phyloP scores from a whole-genome alignment of 1,140 invertebrate genomes.

The Drosophila baimaii region DNA sequence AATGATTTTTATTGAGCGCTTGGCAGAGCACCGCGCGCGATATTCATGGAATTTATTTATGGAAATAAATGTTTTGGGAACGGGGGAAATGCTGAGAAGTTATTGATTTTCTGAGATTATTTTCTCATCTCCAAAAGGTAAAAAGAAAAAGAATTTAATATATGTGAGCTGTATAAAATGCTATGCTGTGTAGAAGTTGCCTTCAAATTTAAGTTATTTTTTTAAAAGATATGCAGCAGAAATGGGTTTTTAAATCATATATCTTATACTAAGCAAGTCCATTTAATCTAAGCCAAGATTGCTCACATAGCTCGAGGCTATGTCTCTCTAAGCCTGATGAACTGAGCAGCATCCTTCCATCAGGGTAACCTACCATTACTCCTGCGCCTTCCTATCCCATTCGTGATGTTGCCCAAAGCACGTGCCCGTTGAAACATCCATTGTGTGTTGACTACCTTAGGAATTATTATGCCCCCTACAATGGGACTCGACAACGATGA shows the following conservation, averaged over 20 bases:
- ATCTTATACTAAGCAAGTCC: neutral
- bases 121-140: neutral
- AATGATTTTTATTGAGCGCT: conserved; percentile 56
- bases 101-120: conserved; percentile 5
- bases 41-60: conserved; percentile 14
- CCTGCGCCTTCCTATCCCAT: conserved; percentile 8
- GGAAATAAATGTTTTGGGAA: conserved; percentile 2
- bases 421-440: conserved; percentile 46
- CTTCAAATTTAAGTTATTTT: neutral
- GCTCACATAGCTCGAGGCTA: neutral
- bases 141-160: too few species aligned
- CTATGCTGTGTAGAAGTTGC: neutral
- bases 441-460: conserved; percentile 31
- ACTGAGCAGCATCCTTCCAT: conserved; percentile 20
- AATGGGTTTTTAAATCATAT: neutral
- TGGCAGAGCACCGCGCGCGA: neutral
- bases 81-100: neutral
- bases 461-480: conserved; percentile 30
- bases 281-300: conserved; percentile 6
- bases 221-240: neutral
- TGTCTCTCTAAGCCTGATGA: conserved; percentile 3
- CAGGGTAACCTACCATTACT: conserved; percentile 1
- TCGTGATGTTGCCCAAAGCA: conserved; percentile 8
- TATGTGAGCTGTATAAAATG: neutral
- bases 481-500: conserved; percentile 8